Evolutionary conservation across 2,888 invertebrate species (phyloP), one percentile per base, ranked within the genome.

Genomic region (Polyploca ridens): DNA sequence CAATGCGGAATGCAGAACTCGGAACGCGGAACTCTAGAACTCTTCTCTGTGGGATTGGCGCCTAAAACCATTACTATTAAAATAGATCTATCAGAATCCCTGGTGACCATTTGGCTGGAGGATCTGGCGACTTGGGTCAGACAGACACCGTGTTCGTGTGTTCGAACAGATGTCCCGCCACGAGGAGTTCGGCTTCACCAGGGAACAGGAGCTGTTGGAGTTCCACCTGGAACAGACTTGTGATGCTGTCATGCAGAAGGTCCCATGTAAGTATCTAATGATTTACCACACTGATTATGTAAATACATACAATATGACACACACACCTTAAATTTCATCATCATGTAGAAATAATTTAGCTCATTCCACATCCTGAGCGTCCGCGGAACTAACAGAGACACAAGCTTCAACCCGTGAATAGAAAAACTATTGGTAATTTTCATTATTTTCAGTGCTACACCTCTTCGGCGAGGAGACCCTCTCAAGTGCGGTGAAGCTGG

Each of bases 61-160:
- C n/a, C n/a, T n/a, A n/a, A n/a, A n/a, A n/a, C n/a, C n/a, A n/a
- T n/a, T n/a, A n/a, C n/a, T n/a, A 6, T 16, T 16, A 1, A 7
- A 49, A 49, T 77, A 94, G 94, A 93, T 41, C 63, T 90, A n/a
- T 84, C 79, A 0, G 93, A 94, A 64, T 75, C 83, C 0, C 68
- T 93, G 2, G 77, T 94, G 8, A 77, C 78, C 19, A 65, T 71
- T 0, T 90, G 89, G 89, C 75, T 94, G 27, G 73, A 78, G 0
- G 85, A 84, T 11, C 64, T 91, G 44, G 73, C 83, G 6, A 63
- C 69, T 5, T 90, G 90, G 90, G 81, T 93, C 27, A 84, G 85
- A 49, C 65, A 57, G 49, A 86, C 88, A 68, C n/a, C n/a, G 80
- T 91, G 67, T 93, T 94, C 77, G 75, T 66, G 67, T 73, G 41